A percentile compares a stretch with the other conserved stretches of the same genome.
These are phyloP conservation scores for Forbesichthys agassizii DNA, from an alignment of 2,113 vertebrate species.

Conservation along the genomic window DNA sequence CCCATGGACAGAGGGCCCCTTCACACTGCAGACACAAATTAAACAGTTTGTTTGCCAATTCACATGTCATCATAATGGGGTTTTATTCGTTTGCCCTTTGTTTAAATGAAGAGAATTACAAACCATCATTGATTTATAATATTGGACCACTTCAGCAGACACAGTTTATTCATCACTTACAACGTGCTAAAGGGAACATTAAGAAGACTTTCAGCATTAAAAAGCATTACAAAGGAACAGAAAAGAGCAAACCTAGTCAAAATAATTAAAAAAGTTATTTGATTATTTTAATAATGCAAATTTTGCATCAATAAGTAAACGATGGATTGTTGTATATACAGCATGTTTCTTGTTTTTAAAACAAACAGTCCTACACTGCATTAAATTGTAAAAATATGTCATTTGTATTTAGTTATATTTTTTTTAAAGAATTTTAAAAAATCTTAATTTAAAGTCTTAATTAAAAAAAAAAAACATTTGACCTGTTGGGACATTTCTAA, in stretches of 20 bases:
- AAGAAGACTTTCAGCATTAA: conserved; percentile 21
- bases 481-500: neutral
- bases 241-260: neutral
- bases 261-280: neutral
- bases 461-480: too few relatives aligned
- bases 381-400: neutral
- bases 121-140: conserved; percentile 87
- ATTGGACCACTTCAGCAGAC: conserved; percentile 75
- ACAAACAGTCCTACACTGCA: neutral
- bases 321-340: too few relatives aligned
- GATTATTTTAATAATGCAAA: too few relatives aligned
- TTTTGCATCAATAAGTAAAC: too few relatives aligned
- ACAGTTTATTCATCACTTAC: conserved; percentile 43
- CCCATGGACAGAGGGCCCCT: conserved; percentile 67
- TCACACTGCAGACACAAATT: conserved; percentile 81
- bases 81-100: conserved; percentile 84
- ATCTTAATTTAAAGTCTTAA: too few relatives aligned
- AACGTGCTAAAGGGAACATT: conserved; percentile 24
- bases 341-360: too few relatives aligned
- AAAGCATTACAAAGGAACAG: neutral
- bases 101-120: conserved; percentile 85
- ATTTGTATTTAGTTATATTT: too few relatives aligned
- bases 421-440: too few relatives aligned
- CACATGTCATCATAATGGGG: conserved; percentile 89
- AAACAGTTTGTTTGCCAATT: conserved; percentile 92